These are phyloP conservation scores for Coecobrya sp. DNA, from an alignment of 2,888 invertebrate species.

Conservation along the genomic window DNA sequence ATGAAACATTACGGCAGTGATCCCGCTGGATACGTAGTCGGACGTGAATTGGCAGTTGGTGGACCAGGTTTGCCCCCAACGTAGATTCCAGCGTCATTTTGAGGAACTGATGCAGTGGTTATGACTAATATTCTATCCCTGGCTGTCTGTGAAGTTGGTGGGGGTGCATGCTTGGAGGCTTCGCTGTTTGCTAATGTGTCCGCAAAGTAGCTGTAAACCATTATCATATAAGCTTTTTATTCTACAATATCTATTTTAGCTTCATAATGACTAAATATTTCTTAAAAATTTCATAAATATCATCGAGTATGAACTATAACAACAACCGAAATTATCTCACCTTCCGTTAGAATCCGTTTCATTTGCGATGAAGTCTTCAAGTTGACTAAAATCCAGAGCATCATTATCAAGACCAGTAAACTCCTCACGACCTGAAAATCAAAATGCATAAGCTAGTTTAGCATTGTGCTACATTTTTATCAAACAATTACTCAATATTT, in stretches of 20 bases:
- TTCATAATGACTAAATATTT: too few species aligned
- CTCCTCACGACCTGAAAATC: constrained; percentile 92
- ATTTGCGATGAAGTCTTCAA: constrained; percentile 96
- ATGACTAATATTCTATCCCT: constrained; percentile 86
- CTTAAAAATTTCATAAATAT: too few species aligned
- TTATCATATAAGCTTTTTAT: too few species aligned
- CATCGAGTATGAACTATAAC: too few species aligned
- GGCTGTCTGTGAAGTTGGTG: constrained; percentile 86
- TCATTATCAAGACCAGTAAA: constrained; percentile 96
- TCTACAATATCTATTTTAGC: too few species aligned
- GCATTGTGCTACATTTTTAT: too few species aligned
- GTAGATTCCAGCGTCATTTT: constrained; percentile 87
- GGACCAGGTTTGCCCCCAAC: constrained; percentile 86
- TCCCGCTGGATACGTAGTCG: constrained; percentile 82
- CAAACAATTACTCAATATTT: too few species aligned
- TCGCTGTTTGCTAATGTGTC: constrained; percentile 89
- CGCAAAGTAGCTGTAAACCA: constrained; percentile 88
- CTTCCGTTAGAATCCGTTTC: constrained; percentile 88
- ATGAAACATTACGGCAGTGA: constrained; percentile 82
- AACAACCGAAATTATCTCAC: constrained; percentile 59
- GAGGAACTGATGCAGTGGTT: constrained; percentile 83
- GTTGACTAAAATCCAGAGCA: constrained; percentile 93
- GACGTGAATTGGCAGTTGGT: constrained; percentile 78
- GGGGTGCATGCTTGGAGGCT: constrained; percentile 87
- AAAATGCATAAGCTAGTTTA: constrained; percentile 36